Conservation (phyloP, 2,797 vertebrate genomes). For the Bradypodion ventrale region DNA sequence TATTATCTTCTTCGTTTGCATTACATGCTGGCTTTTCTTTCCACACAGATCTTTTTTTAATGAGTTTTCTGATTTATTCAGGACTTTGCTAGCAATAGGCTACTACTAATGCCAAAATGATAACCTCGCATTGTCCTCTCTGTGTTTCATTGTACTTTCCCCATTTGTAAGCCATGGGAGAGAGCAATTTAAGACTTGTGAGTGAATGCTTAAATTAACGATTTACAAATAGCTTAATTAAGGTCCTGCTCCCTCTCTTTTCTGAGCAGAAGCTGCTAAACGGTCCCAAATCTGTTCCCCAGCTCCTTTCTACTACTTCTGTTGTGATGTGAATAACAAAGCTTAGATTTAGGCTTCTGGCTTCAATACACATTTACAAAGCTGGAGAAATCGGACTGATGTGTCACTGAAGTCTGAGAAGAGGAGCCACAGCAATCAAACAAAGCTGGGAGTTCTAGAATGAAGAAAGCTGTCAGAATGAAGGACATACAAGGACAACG, state of each 20-base stretch:
- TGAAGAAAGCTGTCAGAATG: neutral
- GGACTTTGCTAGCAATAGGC: slow-evolving; percentile 27
- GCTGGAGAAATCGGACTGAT: neutral
- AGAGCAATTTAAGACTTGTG: slow-evolving; percentile 60
- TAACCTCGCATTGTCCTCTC: slow-evolving; percentile 21
- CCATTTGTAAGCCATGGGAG: slow-evolving; percentile 52
- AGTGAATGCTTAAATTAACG: slow-evolving; percentile 66
- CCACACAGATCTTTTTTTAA: neutral
- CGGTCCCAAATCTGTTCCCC: slow-evolving; percentile 35
- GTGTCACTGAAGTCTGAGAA: neutral
- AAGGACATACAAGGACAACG: neutral
- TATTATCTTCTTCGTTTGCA: neutral
- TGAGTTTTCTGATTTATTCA: neutral
- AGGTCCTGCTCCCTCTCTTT: slow-evolving; percentile 54
- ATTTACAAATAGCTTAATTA: slow-evolving; percentile 68
- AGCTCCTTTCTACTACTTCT: neutral
- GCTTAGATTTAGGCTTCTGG: neutral
- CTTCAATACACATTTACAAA: neutral
- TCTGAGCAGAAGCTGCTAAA: slow-evolving; percentile 51
- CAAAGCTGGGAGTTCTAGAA: accelerated
- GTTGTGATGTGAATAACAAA: slow-evolving; percentile 40
- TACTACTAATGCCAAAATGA: slow-evolving; percentile 19
- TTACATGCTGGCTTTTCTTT: neutral
- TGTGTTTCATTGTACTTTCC: slow-evolving; percentile 47
- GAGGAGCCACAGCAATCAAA: neutral